Base-by-base conservation (phyloP, 2,113 vertebrate genomes). In the Syrmaticus mikado region DNA sequence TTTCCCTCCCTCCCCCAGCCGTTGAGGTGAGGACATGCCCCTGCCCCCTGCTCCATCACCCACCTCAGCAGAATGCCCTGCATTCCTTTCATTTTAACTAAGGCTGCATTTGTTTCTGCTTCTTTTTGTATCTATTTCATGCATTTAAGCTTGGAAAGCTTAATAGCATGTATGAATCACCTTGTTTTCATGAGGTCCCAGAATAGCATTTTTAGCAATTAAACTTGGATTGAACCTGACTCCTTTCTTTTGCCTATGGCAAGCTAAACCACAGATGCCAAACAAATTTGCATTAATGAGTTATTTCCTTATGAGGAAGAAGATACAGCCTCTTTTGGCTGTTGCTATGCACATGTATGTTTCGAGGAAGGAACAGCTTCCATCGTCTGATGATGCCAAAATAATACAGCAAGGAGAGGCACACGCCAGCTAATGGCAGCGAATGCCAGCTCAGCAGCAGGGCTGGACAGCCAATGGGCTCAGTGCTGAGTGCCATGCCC, bases 161-260 rank as follows among this genome's bases (percentile, higher is more conserved):
- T 24, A 38, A 36, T 1, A 43, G 8, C 3, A 1, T 2, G 18
- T 0, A 25, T 95, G 94, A 79, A 85, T 96, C 94, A 89, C 91
- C 86, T 90, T 13, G 11, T 53, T 68, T 67, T 50, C 89, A 15
- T 7, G 20, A 52, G 77, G 76, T 73, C 84, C 91, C 81, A 32
- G 89, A 90, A 89, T 60, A 87, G 87, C 74, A 45, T 52, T 77
- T 90, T 85, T 7, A 87, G 91, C 84, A 55, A 93, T 95, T 96
- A 85, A 93, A 93, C 94, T 89, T 2, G 50, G 19, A 57, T 60
- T 96, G 95, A 96, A 96, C 95, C 89, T 45, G 71, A 3, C 86
- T 93, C 74, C 67, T 90, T 73, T n/a, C 86, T 40, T 18, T 78
- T 80, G 94, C 95, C 96, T 14, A 0, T 57, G 85, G 95, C 87